Percentiles rank a stretch among this genome's conserved stretches.
Conservation (phyloP, 1,140 invertebrate genomes). For the Acromyrmex echinatior region DNA sequence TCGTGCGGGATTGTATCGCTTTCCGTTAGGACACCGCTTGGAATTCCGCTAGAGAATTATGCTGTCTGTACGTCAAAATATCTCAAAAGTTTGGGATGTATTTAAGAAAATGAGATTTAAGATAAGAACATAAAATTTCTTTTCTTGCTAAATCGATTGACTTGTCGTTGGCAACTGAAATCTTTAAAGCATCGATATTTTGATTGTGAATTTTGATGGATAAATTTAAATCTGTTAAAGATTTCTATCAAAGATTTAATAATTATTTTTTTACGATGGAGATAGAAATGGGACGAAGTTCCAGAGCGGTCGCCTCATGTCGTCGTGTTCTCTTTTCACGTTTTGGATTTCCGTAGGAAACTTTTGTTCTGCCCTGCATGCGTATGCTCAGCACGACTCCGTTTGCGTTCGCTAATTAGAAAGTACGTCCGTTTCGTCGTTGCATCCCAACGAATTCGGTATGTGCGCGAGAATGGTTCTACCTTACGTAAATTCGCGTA, state of each 20-base stretch:
- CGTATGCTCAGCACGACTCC: conserved; percentile 30
- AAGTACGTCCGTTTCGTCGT: conserved; percentile 46
- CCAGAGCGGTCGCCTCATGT: conserved; percentile 1
- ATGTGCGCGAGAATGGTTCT: conserved; percentile 10
- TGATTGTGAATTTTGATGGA: too few species aligned
- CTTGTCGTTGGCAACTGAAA: too few species aligned
- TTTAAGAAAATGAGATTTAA: background rate
- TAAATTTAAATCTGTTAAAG: too few species aligned
- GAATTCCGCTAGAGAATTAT: conserved; percentile 9
- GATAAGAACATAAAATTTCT: background rate
- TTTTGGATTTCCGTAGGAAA: conserved; percentile 64
- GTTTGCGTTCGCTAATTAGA: conserved; percentile 65
- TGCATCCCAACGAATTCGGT: conserved; percentile 25
- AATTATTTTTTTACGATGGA: too few species aligned
- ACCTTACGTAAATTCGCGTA: conserved; percentile 49
- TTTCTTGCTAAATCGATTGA: background rate
- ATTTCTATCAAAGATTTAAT: too few species aligned
- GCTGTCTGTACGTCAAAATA: background rate
- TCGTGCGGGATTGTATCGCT: conserved; percentile 26
- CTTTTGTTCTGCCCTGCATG: conserved; percentile 34
- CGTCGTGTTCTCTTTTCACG: conserved; percentile 27
- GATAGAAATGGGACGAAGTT: conserved; percentile 40
- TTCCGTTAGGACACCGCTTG: background rate
- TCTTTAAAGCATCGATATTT: too few species aligned
- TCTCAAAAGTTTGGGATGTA: background rate